Evolutionary conservation across 2,113 vertebrate genomes (phyloP).

Genomic region (Poecilia latipinna): DNA sequence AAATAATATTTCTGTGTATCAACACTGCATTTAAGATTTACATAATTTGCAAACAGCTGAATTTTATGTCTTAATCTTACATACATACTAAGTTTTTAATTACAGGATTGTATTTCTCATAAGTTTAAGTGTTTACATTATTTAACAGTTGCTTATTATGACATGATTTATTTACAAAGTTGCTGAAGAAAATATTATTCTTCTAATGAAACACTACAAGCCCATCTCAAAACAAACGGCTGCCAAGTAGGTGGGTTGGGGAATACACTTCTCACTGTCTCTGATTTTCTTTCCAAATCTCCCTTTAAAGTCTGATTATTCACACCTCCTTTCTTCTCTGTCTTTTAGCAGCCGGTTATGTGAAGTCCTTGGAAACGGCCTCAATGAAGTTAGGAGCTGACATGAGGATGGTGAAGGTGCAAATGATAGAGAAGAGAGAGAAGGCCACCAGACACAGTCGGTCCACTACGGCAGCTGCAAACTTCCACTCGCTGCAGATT

Average conservation of each 20-base stretch:
- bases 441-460: slow-evolving; percentile 97
- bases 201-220: slow-evolving; percentile 3
- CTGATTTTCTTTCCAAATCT: background rate
- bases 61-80: background rate
- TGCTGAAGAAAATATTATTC: slow-evolving; percentile 12
- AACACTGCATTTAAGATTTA: too few species aligned
- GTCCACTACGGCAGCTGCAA: slow-evolving; percentile 95
- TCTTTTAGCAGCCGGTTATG: slow-evolving; percentile 54
- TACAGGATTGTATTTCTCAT: background rate
- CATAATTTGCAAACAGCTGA: background rate
- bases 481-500: slow-evolving; percentile 95
- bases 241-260: slow-evolving; percentile 6
- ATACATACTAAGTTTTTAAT: background rate
- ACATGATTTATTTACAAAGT: slow-evolving; percentile 9
- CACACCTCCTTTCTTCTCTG: background rate
- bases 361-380: slow-evolving; percentile 95
- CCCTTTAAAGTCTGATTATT: background rate
- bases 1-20: background rate
- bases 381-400: slow-evolving; percentile 96
- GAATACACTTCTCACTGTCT: background rate
- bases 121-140: background rate
- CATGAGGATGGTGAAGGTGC: slow-evolving; percentile 97
- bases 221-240: background rate
- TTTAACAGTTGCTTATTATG: slow-evolving; percentile 6
- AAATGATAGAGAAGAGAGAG: slow-evolving; percentile 95